Evolutionary conservation across 2,888 invertebrate species (phyloP), one percentile per base, ranked within the genome.

Genomic region (Brachyptera risi): DNA sequence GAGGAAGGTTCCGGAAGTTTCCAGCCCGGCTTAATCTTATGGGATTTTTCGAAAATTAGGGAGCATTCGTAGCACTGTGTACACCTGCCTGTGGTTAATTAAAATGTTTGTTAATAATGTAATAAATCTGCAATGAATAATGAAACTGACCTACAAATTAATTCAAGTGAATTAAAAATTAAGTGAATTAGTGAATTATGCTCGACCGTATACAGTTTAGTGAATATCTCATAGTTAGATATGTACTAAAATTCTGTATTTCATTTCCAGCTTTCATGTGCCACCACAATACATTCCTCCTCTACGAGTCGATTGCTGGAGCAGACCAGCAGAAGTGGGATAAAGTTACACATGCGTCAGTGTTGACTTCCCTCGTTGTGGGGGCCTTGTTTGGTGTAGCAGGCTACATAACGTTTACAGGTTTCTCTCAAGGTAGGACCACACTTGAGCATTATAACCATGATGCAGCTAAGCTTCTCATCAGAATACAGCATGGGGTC

Each of bases 241-340:
- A 3, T 5, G 24, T 19, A 23, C 11, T 5, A 26, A 7, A 51
- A 2, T 26, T 1, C 1, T 9, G 3, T 15, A 23, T 51, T 56
- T n/a, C 11, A 11, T 3, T 60, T 62, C 15, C 73, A 87, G 88
- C 91, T n/a, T 92, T 90, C 73, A 91, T 92, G 91, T 92, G 92
- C 72, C 92, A 92, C 70, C 92, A 92, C 76, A 92, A 90, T 73
- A 90, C 90, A 60, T 92, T 92, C 73, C 79, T 92, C 65, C 84
- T 92, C 67, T 92, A 90, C 76, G 84, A 85, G 63, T 90, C 90
- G 38, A 85, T 92, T 74, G 82, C 86, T 70, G 83, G 88, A 67
- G 86, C 88, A 3, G 84, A 83, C 42, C 83, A 88, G 72, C 80
- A 83, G 66, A 81, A 87, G 66, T 92, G 92, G 92, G 87, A 88